Evolutionary conservation across 1,140 invertebrate genomes (phyloP).

Genomic region (Oncopeltus fasciatus): DNA sequence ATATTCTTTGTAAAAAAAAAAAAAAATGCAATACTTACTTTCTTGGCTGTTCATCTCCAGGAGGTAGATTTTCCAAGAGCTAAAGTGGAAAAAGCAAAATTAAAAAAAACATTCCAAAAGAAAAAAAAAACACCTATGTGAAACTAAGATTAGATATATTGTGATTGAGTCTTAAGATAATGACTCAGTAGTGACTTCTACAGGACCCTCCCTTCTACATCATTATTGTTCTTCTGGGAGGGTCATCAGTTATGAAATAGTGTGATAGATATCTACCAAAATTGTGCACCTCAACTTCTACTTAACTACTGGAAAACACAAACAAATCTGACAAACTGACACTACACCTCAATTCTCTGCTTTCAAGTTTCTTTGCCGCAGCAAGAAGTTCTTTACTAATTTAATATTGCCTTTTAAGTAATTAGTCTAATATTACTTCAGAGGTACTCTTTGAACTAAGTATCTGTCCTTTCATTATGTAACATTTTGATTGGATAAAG

Average conservation of each 20-base stretch:
- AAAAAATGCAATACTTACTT: conserved; percentile 42
- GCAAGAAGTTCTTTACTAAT: too few relatives aligned
- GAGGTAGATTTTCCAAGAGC: conserved; percentile 42
- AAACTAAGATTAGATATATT: neutral
- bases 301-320: neutral
- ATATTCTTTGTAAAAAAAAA: conserved; percentile 17
- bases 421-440: too few relatives aligned
- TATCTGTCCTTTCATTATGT: too few relatives aligned
- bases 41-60: conserved; percentile 29
- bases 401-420: too few relatives aligned
- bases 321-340: too few relatives aligned
- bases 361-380: too few relatives aligned
- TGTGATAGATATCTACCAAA: neutral
- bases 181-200: neutral
- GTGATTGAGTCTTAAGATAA: neutral
- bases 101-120: conserved; percentile 27
- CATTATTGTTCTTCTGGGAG: neutral
- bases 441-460: too few relatives aligned
- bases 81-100: conserved; percentile 30
- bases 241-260: neutral
- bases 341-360: too few relatives aligned
- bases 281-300: neutral
- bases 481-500: too few relatives aligned
- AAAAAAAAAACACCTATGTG: conserved; percentile 22
- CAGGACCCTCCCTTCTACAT: neutral